Evolutionary conservation across 2,113 vertebrate species (phyloP).

Genomic region (Poecilia latipinna): DNA sequence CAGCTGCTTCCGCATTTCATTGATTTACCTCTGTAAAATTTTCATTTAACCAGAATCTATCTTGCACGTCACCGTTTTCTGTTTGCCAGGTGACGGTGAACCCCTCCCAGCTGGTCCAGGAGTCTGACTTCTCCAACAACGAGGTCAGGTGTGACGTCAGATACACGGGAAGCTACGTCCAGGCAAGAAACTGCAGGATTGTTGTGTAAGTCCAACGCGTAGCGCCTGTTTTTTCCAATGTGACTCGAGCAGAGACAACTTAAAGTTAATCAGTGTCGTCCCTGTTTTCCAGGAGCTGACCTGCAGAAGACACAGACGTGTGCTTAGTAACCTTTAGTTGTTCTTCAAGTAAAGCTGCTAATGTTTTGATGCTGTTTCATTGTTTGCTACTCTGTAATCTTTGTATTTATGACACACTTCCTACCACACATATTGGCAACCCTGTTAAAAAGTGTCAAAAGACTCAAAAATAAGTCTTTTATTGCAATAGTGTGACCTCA

Average conservation of each 20-base stretch:
- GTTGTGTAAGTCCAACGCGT: conserved; percentile 60
- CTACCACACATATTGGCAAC: background rate
- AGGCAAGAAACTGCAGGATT: conserved; percentile 80
- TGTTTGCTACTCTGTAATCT: conserved; percentile 10
- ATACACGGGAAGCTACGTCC: conserved; percentile 80
- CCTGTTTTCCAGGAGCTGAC: conserved; percentile 69
- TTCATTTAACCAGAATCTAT: background rate
- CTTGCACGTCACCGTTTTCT: background rate
- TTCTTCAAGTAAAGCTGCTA: conserved; percentile 14
- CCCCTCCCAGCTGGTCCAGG: conserved; percentile 78
- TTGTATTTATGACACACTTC: conserved; percentile 38
- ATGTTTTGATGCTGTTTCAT: conserved; percentile 8
- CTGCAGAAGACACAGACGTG: conserved; percentile 14
- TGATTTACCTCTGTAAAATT: background rate
- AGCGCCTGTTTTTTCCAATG: background rate
- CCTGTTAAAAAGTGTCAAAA: background rate
- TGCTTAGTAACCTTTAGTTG: conserved; percentile 7
- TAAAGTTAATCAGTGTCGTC: background rate
- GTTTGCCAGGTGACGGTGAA: conserved; percentile 82
- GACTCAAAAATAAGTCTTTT: background rate
- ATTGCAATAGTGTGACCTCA: no score
- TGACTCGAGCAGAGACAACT: background rate
- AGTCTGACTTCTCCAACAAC: conserved; percentile 84
- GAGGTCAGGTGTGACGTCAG: conserved; percentile 78
- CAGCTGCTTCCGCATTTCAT: background rate